Evolutionary conservation across 1,140 invertebrate genomes (phyloP).

Genomic region (Bradysia coprophila): DNA sequence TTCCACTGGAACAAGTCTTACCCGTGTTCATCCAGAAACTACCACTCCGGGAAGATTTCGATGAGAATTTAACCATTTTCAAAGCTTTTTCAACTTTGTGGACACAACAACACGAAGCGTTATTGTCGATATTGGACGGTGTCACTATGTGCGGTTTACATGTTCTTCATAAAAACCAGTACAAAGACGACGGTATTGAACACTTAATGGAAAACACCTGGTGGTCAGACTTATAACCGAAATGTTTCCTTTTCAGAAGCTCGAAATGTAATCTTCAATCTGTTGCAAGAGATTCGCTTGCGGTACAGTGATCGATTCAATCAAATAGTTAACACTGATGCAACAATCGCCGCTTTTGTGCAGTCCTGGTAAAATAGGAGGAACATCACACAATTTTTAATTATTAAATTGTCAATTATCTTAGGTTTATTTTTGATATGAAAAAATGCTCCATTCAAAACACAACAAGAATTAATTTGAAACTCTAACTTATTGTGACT

Average conservation of each 20-base stretch:
- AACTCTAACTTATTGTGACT: too few relatives aligned
- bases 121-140: constrained; percentile 28
- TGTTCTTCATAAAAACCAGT: constrained; percentile 29
- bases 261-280: constrained; percentile 21
- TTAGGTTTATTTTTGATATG: too few relatives aligned
- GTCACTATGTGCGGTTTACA: constrained; percentile 33
- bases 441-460: too few relatives aligned
- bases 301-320: constrained; percentile 33
- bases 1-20: constrained; percentile 51
- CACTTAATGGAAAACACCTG: constrained; percentile 22
- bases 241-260: not conserved
- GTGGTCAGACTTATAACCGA: not conserved
- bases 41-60: constrained; percentile 53
- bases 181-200: constrained; percentile 6
- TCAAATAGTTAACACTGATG: constrained; percentile 9
- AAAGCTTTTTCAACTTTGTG: constrained; percentile 43
- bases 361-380: not conserved
- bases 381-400: too few relatives aligned
- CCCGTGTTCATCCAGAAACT: constrained; percentile 50
- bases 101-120: constrained; percentile 29
- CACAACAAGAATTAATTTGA: too few relatives aligned
- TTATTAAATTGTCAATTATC: too few relatives aligned
- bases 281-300: constrained; percentile 26
- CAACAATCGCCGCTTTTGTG: not conserved
- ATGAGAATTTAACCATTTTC: constrained; percentile 52